These are phyloP conservation scores for Bombycilla garrulus DNA, from an alignment of 2,113 vertebrate species.

Conservation along the genomic window DNA sequence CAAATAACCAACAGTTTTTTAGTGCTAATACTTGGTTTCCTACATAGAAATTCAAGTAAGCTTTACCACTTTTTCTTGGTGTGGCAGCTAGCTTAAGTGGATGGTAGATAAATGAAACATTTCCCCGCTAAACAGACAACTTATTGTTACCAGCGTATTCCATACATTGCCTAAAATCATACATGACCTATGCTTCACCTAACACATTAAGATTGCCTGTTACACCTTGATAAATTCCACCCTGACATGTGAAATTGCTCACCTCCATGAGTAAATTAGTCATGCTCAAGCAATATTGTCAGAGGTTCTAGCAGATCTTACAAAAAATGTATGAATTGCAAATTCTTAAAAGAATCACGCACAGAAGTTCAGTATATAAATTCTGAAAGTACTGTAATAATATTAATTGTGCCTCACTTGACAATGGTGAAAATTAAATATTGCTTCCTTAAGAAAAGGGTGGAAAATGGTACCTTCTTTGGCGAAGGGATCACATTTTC, in stretches of 20 bases:
- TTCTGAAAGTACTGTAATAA: background rate
- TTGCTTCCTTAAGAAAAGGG: background rate
- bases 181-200: background rate
- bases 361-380: background rate
- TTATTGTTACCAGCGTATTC: background rate
- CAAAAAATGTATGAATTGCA: background rate
- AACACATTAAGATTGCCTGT: background rate
- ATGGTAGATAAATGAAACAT: background rate
- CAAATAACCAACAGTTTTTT: background rate
- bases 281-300: background rate
- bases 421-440: background rate
- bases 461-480: background rate
- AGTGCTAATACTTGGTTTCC: background rate
- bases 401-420: background rate
- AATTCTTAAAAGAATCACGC: background rate
- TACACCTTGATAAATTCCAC: background rate
- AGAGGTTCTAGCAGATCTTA: background rate
- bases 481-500: background rate
- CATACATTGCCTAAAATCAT: background rate
- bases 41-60: background rate
- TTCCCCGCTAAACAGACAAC: background rate
- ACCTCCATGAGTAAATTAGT: background rate
- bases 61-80: background rate
- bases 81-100: background rate
- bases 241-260: background rate